Evolutionary conservation across 2,888 invertebrate species (phyloP).

Genomic region (Bombyx huttoni): DNA sequence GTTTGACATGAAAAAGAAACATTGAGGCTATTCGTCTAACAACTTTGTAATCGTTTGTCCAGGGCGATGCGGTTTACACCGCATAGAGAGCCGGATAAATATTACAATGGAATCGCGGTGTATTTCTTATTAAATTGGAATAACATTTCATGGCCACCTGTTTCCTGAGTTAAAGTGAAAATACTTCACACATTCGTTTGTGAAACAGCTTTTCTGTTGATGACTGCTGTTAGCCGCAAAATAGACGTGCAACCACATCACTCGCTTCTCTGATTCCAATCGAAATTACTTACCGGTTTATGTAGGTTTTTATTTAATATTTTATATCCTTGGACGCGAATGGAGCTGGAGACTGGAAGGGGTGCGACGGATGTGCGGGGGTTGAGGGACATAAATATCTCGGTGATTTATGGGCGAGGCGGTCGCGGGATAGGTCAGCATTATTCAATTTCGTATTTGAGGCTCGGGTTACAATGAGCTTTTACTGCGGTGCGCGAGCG

Average conservation of each 20-base stretch:
- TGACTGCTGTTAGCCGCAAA: slow-evolving; percentile 45
- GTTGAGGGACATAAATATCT: slow-evolving; percentile 69
- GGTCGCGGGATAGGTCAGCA: slow-evolving; percentile 73
- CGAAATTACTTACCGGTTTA: slow-evolving; percentile 65
- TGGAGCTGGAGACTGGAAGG: slow-evolving; percentile 35
- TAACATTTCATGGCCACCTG: neutral
- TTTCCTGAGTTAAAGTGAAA: slow-evolving; percentile 10
- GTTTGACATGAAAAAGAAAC: slow-evolving; percentile 8
- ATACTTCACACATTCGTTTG: slow-evolving; percentile 26
- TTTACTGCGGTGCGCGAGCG: slow-evolving; percentile 59
- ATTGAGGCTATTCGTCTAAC: neutral
- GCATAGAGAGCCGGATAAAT: neutral
- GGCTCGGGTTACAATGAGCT: slow-evolving; percentile 69
- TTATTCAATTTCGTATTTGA: slow-evolving; percentile 73
- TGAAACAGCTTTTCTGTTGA: slow-evolving; percentile 24
- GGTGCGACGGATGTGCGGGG: slow-evolving; percentile 38
- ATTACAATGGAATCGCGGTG: neutral
- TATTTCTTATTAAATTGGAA: neutral
- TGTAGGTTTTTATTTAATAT: slow-evolving; percentile 69
- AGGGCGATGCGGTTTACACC: neutral
- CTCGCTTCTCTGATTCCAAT: slow-evolving; percentile 53
- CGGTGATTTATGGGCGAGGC: slow-evolving; percentile 67
- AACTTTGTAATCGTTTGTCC: neutral
- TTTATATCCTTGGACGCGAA: slow-evolving; percentile 62
- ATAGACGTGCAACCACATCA: slow-evolving; percentile 49